Evolutionary conservation across 2,113 vertebrate genomes (phyloP).

Genomic region (Solea senegalensis): DNA sequence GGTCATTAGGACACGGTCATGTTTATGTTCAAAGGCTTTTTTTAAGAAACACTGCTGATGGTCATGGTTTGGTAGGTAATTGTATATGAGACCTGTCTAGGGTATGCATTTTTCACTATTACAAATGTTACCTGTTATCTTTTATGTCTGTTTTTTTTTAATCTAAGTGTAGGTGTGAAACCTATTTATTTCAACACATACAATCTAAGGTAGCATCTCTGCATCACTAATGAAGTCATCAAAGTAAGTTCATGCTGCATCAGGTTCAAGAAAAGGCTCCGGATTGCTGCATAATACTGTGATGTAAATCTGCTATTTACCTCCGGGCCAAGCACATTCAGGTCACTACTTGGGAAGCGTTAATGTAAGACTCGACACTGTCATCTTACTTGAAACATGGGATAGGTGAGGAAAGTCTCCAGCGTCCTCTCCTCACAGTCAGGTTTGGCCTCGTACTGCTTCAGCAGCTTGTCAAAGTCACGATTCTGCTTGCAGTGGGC

Average conservation of each 20-base stretch:
- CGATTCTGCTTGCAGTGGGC: constrained; percentile 99
- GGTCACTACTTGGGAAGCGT: neutral
- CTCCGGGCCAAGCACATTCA: neutral
- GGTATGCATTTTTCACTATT: too few relatives aligned
- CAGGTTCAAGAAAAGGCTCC: neutral
- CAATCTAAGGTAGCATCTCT: too few relatives aligned
- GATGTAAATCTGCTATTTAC: neutral
- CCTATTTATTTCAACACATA: too few relatives aligned
- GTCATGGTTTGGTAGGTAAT: too few relatives aligned
- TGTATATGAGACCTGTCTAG: too few relatives aligned
- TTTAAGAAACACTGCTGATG: too few relatives aligned
- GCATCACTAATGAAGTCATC: too few relatives aligned
- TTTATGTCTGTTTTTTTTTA: too few relatives aligned
- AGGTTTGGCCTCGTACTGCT: constrained; percentile 96
- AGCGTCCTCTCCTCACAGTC: constrained; percentile 97
- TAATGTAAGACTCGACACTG: neutral
- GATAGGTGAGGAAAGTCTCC: constrained; percentile 98
- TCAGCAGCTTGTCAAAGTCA: constrained; percentile 97
- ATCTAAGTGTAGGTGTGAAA: too few relatives aligned
- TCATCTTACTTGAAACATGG: constrained; percentile 88
- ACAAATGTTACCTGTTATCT: too few relatives aligned
- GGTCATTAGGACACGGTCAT: neutral
- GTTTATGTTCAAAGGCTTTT: neutral
- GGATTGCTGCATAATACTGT: neutral
- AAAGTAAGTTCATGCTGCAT: too few relatives aligned